Conservation (phyloP, 2,113 vertebrate genomes). For the Edolisoma coerulescens region DNA sequence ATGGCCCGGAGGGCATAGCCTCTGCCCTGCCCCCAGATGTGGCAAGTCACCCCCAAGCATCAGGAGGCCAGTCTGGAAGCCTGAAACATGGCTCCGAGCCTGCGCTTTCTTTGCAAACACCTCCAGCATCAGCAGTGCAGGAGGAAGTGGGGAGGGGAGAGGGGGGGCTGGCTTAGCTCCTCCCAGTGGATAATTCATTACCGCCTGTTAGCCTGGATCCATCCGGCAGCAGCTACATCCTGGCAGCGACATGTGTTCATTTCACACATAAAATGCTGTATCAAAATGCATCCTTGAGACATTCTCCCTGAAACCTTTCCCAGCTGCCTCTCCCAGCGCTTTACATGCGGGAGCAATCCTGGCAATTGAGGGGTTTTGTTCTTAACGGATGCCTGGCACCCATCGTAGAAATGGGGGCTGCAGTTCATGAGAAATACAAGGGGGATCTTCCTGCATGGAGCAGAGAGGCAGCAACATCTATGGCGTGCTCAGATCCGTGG, state of each 20-base stretch:
- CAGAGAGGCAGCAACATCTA: not conserved
- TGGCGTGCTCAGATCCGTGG: accelerated
- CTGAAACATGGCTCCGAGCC: not conserved
- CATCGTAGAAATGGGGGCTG: not conserved
- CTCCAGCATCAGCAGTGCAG: constrained; percentile 23
- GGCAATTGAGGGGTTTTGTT: not conserved
- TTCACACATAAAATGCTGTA: constrained; percentile 36
- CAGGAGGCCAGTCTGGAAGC: not conserved
- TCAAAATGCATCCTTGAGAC: not conserved
- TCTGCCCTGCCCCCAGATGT: not conserved
- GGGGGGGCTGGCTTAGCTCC: not conserved
- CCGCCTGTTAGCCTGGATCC: not conserved
- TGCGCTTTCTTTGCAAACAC: not conserved
- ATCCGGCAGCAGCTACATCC: not conserved
- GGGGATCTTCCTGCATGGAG: not conserved
- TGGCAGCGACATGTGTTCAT: not conserved
- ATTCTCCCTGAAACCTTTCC: not conserved
- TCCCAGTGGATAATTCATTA: constrained; percentile 28
- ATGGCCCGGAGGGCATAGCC: not conserved
- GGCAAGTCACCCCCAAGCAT: not conserved
- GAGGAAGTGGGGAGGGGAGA: not conserved
- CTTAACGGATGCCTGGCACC: not conserved
- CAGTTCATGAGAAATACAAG: not conserved
- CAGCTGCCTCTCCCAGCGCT: not conserved
- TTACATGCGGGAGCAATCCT: not conserved